Evolutionary conservation across 2,797 vertebrate genomes (phyloP).

Genomic region (Gobio occitaniae): DNA sequence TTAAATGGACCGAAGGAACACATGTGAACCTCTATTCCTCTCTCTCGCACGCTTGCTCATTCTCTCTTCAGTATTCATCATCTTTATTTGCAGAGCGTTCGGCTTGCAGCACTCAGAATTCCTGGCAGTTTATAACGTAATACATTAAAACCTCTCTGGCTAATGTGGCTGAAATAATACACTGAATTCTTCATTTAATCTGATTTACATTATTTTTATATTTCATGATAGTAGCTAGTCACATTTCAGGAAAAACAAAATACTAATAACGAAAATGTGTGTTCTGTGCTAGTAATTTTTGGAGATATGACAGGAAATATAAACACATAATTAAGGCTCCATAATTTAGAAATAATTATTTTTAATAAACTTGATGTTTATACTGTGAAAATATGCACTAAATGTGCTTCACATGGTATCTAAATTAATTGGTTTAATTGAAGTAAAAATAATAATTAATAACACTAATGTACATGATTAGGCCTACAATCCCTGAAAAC

Average conservation of each 20-base stretch:
- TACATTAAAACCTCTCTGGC: conserved; percentile 20
- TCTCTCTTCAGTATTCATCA: conserved; percentile 27
- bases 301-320: not conserved
- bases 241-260: not conserved
- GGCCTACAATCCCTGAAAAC: not conserved
- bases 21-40: conserved; percentile 67
- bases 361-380: conserved; percentile 3
- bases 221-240: not conserved
- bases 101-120: not conserved
- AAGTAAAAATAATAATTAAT: not conserved
- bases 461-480: not conserved
- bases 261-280: not conserved
- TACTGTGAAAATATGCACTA: not conserved
- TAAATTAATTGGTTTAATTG: conserved; percentile 15
- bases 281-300: not conserved
- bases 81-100: conserved; percentile 27
- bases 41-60: conserved; percentile 12
- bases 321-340: not conserved
- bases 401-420: not conserved
- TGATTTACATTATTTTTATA: not conserved
- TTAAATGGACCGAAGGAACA: conserved; percentile 77
- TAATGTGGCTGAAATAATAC: not conserved
- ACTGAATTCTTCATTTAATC: not conserved
- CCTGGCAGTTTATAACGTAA: conserved; percentile 31
- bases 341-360: not conserved